Conservation (phyloP, 2,888 invertebrate species). For the Aproaerema taeniolella region DNA sequence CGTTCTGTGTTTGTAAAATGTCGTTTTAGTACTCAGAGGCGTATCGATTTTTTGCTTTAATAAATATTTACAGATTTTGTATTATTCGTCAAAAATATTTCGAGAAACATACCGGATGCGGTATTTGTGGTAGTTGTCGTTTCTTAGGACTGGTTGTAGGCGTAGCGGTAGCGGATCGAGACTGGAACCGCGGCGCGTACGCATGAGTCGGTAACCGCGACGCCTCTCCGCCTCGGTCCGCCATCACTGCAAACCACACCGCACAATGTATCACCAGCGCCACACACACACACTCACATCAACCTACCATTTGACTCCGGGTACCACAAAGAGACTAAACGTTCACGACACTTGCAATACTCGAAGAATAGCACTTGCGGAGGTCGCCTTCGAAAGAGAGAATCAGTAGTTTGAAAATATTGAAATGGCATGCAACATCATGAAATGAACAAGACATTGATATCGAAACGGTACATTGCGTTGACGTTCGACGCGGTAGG, state of each 20-base stretch:
- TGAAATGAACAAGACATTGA: constrained; percentile 25
- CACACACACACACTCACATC: not conserved
- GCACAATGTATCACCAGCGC: constrained; percentile 18
- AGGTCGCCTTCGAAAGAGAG: constrained; percentile 15
- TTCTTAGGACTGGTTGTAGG: constrained; percentile 97
- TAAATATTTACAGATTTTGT: not conserved
- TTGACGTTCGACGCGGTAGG: constrained; percentile 19
- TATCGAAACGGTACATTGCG: constrained; percentile 24
- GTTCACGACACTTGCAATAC: constrained; percentile 3
- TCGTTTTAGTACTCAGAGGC: not conserved
- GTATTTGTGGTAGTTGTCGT: constrained; percentile 96
- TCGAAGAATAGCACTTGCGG: constrained; percentile 26
- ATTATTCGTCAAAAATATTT: not conserved
- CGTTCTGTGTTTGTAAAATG: too few species aligned
- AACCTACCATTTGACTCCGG: constrained; percentile 3
- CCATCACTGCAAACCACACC: constrained; percentile 42
- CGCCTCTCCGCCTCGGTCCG: constrained; percentile 43
- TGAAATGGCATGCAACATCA: constrained; percentile 34
- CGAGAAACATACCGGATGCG: constrained; percentile 70
- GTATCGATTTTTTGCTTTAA: not conserved
- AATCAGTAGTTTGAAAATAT: constrained; percentile 23
- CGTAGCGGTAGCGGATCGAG: constrained; percentile 93
- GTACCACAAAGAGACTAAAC: constrained; percentile 1
- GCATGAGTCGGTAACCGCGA: constrained; percentile 75
- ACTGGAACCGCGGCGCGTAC: constrained; percentile 84